Conservation (phyloP, 1,140 invertebrate species). For the Polyergus mexicanus region DNA sequence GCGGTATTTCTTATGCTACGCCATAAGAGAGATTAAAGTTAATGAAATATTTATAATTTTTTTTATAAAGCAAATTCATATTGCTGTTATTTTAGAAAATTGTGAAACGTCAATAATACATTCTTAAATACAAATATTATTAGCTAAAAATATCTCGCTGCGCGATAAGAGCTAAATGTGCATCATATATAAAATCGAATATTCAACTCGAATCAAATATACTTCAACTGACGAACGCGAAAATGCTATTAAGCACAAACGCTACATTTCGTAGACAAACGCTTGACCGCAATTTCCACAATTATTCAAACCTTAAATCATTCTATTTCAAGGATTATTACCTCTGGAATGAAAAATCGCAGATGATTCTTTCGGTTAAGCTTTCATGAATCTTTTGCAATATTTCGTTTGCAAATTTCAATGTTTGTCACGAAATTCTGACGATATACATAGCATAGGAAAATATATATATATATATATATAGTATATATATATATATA, state of each 20-base stretch:
- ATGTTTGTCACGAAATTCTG: too few species aligned
- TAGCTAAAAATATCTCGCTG: neutral
- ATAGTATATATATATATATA: too few species aligned
- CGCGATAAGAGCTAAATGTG: conserved; percentile 10
- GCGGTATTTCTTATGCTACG: neutral
- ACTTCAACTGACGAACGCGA: conserved; percentile 8
- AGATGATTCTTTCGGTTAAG: neutral
- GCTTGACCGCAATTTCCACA: neutral
- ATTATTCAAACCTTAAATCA: neutral
- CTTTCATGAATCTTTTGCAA: neutral
- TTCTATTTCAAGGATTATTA: neutral
- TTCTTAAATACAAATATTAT: neutral
- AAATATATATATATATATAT: too few species aligned
- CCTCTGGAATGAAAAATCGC: neutral
- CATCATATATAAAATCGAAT: neutral
- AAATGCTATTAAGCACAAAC: conserved; percentile 29
- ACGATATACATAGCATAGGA: too few species aligned
- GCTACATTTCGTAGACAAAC: neutral
- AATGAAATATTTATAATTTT: neutral
- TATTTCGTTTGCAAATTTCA: neutral
- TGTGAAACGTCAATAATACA: neutral
- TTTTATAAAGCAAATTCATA: neutral
- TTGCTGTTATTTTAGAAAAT: conserved; percentile 2
- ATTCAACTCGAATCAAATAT: neutral
- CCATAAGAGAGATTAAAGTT: conserved; percentile 6